phyloP scores from a whole-genome alignment of 2,113 vertebrate genomes.

The Tachuris rubrigastra region DNA sequence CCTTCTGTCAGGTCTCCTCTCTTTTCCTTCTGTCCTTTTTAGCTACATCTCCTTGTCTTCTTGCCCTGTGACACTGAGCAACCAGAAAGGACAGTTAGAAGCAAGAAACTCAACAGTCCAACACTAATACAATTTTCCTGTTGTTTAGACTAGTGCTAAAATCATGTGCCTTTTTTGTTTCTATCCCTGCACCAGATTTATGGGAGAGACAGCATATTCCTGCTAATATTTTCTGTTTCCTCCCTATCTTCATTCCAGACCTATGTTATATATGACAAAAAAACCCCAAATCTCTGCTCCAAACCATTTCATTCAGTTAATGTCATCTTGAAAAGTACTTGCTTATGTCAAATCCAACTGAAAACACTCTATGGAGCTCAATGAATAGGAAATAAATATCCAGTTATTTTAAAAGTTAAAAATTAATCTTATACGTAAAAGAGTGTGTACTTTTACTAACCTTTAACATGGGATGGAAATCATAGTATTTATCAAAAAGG shows the following conservation, averaged over 20 bases:
- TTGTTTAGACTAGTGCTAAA: not conserved
- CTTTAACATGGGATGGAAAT: not conserved
- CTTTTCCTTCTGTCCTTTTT: not conserved
- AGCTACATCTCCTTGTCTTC: not conserved
- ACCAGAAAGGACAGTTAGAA: not conserved
- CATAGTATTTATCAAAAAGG: not conserved
- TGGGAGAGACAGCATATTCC: not conserved
- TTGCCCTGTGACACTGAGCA: not conserved
- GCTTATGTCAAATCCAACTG: not conserved
- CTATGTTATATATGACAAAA: not conserved
- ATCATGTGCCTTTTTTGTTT: not conserved
- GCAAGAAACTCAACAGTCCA: not conserved
- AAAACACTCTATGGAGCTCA: not conserved
- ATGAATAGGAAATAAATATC: not conserved
- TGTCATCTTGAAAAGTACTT: not conserved
- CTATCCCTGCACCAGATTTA: not conserved
- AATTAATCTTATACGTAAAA: not conserved
- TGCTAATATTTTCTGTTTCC: not conserved
- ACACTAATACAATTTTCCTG: not conserved
- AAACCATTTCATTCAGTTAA: not conserved
- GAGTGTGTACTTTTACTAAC: not conserved
- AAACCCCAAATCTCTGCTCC: not conserved
- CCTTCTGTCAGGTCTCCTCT: not conserved
- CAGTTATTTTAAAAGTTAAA: not conserved
- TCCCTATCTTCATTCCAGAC: not conserved